phyloP scores from a whole-genome alignment of 2,888 invertebrate genomes.

The Coleophora deauratella region DNA sequence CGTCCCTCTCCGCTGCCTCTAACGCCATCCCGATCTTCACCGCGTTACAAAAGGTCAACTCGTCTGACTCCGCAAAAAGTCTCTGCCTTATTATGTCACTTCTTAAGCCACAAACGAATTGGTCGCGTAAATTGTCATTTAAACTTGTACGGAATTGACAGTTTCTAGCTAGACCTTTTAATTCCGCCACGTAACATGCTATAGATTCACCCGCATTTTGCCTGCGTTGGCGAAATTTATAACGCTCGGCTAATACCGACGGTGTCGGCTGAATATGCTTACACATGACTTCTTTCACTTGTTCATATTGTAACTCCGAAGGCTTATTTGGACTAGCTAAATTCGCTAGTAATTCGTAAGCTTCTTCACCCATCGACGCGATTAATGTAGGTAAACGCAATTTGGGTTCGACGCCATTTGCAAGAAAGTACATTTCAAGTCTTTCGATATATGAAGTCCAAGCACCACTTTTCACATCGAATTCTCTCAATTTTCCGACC shows the following conservation, averaged over 20 bases:
- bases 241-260: slow-evolving; percentile 7
- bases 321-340: slow-evolving; percentile 6
- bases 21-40: background rate
- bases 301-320: no score
- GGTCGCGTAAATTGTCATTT: no score
- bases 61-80: background rate
- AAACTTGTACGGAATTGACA: background rate
- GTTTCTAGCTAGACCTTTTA: slow-evolving; percentile 2
- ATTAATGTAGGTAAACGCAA: slow-evolving; percentile 7
- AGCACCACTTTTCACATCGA: slow-evolving; percentile 6
- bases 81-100: slow-evolving; percentile 3
- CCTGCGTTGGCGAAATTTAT: slow-evolving; percentile 6
- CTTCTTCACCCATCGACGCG: slow-evolving; percentile 11
- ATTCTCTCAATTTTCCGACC: background rate
- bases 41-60: no score
- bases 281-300: no score
- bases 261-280: slow-evolving; percentile 2
- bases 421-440: slow-evolving; percentile 9
- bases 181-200: slow-evolving; percentile 5
- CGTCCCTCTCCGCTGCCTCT: background rate
- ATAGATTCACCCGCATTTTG: slow-evolving; percentile 4
- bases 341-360: slow-evolving; percentile 1
- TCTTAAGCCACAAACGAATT: slow-evolving; percentile 2
- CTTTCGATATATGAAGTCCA: slow-evolving; percentile 6
- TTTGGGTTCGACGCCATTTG: slow-evolving; percentile 1